These are phyloP conservation scores for Peromyscus eremicus DNA, from an alignment of 2,797 vertebrate species.

Conservation along the genomic window DNA sequence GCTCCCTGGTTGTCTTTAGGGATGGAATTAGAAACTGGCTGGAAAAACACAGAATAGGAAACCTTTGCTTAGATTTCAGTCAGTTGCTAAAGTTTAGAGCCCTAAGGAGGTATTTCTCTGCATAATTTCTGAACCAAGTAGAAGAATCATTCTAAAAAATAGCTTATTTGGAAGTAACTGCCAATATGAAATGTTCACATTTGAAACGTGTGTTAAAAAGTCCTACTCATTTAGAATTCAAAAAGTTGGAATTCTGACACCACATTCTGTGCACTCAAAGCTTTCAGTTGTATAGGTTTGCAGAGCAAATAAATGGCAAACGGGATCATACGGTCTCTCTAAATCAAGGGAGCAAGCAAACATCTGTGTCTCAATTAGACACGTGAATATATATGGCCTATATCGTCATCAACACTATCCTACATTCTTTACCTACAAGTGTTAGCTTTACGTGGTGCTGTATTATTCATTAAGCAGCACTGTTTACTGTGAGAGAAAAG, in stretches of 20 bases:
- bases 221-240: not conserved
- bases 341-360: not conserved
- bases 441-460: too few species aligned
- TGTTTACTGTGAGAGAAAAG: too few species aligned
- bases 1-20: not conserved
- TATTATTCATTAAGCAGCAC: too few species aligned
- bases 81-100: not conserved
- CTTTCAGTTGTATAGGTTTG: not conserved
- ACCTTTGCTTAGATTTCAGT: not conserved
- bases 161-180: constrained; percentile 9
- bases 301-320: not conserved
- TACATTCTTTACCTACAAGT: not conserved
- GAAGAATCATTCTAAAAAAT: not conserved
- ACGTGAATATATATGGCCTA: not conserved
- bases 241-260: not conserved
- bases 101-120: not conserved
- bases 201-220: constrained; percentile 13
- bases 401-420: not conserved
- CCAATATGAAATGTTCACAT: not conserved
- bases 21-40: not conserved
- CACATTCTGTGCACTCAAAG: not conserved
- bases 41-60: not conserved
- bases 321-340: not conserved
- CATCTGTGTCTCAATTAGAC: not conserved
- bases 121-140: not conserved